Percentiles rank a stretch among this genome's conserved stretches.
Evolutionary conservation across 2,797 vertebrate species (phyloP).

Genomic region (Phaenicophaeus curvirostris): DNA sequence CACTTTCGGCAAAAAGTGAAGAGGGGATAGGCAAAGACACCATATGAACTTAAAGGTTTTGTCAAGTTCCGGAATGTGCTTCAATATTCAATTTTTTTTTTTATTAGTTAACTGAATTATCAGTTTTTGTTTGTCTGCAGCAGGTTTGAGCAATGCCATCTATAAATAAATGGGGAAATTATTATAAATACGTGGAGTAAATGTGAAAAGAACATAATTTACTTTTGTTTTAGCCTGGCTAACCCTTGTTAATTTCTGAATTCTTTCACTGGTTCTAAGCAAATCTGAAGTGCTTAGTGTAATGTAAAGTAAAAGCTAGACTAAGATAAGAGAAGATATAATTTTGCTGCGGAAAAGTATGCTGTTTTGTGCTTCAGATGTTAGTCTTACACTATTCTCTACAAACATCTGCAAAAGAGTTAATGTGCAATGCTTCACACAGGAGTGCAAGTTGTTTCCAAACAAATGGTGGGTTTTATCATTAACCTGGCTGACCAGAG

Average conservation of each 20-base stretch:
- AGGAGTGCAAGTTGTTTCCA: neutral
- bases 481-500: neutral
- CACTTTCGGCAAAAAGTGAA: neutral
- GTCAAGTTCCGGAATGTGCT: neutral
- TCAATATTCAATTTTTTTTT: neutral
- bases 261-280: neutral
- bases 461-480: neutral
- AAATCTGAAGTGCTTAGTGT: neutral
- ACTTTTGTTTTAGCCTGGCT: too few species aligned
- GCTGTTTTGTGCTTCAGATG: neutral
- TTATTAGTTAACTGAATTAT: neutral
- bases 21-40: neutral
- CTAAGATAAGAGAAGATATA: neutral
- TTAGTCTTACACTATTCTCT: neutral
- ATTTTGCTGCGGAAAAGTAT: neutral
- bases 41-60: neutral
- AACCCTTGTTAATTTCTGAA: neutral
- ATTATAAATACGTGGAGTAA: neutral
- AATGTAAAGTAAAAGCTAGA: neutral
- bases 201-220: neutral
- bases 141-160: neutral
- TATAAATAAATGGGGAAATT: neutral
- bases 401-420: neutral
- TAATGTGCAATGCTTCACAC: accelerated
- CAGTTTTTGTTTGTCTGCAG: neutral